Base-by-base conservation (phyloP, 2,797 vertebrate species). In the Myotis planiceps region DNA sequence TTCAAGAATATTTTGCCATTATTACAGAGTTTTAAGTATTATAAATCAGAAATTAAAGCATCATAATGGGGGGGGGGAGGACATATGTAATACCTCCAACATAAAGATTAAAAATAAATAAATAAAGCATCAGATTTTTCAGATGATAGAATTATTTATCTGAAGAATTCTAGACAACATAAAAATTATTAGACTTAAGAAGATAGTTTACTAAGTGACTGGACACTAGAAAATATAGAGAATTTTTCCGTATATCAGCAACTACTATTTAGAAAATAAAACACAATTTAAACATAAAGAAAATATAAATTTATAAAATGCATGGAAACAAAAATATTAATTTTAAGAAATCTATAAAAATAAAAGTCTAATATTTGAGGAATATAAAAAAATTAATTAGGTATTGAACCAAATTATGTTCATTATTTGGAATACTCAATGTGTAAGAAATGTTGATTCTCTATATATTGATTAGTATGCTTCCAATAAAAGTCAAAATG, bases 1-100 rank as follows among this genome's bases (percentile, higher is more conserved):
- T 49, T 93, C 27, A 93, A 66, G 18, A 86, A 42, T 80, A 94
- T 79, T 95, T 88, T 75, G 37, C 9, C 21, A 55, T 25, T 37
- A 88, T 13, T 66, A 47, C 13, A 86, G 39, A 71, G 34, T 85
- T 82, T 82, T 45, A 82, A 81, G 49, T 85, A 82, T 72, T 91
- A 79, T 16, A 78, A 34, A 90, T 82, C 23, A 72, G 15, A 9
- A 82, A 72, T 47, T 68, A 81, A 92, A 80, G 19, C 23, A 34
- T 27, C 21, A 51, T 69, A n/a, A 29, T 60, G 13, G 58, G 27
- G 12, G 55, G 13, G 25, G 13, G 27, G 12, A 29, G 13, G 58
- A 60, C 58, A 60, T 29, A 29, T 29, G 13, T 60, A 60, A 60
- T 60, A 60, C 58, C 12, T 60, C 58, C 58, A 60, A 60, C 58